phyloP scores from a whole-genome alignment of 2,888 invertebrate species.

The Oscheius onirici region DNA sequence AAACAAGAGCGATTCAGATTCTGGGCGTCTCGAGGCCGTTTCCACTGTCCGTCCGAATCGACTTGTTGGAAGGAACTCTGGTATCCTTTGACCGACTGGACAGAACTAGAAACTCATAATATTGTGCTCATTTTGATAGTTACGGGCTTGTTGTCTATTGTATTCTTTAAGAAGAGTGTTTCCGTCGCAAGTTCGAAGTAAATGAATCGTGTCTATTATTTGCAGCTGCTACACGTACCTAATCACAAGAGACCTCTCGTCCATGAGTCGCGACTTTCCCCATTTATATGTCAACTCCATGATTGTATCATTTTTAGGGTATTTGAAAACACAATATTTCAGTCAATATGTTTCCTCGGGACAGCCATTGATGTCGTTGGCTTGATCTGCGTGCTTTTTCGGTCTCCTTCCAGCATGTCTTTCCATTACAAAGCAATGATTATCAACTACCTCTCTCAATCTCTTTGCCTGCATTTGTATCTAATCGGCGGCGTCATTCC shows the following conservation, averaged over 20 bases:
- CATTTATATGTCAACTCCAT: no score
- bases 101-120: not conserved
- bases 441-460: not conserved
- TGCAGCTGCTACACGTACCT: no score
- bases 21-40: constrained; percentile 1
- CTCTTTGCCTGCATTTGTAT: not conserved
- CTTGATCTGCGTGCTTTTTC: not conserved
- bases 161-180: not conserved
- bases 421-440: not conserved
- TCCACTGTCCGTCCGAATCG: constrained; percentile 23
- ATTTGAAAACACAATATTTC: no score
- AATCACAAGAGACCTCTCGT: no score
- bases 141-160: not conserved
- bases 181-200: no score
- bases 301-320: no score
- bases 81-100: constrained; percentile 20
- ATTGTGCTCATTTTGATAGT: not conserved
- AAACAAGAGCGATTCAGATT: not conserved
- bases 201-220: no score
- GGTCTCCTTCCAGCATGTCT: not conserved
- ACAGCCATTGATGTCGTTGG: not conserved
- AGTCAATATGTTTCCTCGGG: no score
- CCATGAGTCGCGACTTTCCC: no score
- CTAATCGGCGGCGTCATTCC: not conserved
- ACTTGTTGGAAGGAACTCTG: constrained; percentile 23